These are phyloP conservation scores for Colletes gigas DNA, from an alignment of 1,140 invertebrate species.

Conservation along the genomic window DNA sequence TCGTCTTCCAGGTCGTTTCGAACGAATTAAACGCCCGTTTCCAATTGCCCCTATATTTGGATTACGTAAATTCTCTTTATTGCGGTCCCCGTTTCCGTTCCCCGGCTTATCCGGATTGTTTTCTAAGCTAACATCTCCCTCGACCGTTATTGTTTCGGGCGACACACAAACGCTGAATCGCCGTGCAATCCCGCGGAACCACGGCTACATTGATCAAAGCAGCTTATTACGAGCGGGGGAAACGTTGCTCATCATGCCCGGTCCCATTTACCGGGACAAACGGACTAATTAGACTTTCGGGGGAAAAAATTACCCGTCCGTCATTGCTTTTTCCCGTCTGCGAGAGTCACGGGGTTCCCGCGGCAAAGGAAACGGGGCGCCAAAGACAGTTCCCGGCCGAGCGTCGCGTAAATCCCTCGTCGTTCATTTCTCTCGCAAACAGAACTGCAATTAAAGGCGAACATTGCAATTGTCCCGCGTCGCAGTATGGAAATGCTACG, in stretches of 20 bases:
- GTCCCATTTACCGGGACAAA: background rate
- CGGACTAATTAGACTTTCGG: background rate
- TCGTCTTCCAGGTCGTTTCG: slow-evolving; percentile 22
- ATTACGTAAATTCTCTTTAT: slow-evolving; percentile 50
- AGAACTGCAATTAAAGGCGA: background rate
- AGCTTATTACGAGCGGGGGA: background rate
- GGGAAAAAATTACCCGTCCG: background rate
- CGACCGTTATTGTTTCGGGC: slow-evolving; percentile 14
- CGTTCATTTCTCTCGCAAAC: background rate
- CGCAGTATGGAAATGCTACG: too few relatives aligned
- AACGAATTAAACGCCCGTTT: slow-evolving; percentile 36
- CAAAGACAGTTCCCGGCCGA: background rate
- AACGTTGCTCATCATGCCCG: too few relatives aligned
- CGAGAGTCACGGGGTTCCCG: too few relatives aligned
- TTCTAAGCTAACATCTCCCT: slow-evolving; percentile 34
- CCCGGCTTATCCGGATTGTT: slow-evolving; percentile 34
- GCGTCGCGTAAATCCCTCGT: too few relatives aligned
- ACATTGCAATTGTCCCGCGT: background rate
- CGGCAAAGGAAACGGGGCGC: background rate
- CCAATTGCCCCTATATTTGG: slow-evolving; percentile 45
- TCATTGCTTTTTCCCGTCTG: background rate
- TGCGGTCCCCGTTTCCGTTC: slow-evolving; percentile 14
- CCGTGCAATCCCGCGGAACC: too few relatives aligned
- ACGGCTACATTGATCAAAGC: background rate
- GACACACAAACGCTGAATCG: background rate